Evolutionary conservation across 2,797 vertebrate genomes (phyloP).

Genomic region (Phrynocephalus vlangalii): DNA sequence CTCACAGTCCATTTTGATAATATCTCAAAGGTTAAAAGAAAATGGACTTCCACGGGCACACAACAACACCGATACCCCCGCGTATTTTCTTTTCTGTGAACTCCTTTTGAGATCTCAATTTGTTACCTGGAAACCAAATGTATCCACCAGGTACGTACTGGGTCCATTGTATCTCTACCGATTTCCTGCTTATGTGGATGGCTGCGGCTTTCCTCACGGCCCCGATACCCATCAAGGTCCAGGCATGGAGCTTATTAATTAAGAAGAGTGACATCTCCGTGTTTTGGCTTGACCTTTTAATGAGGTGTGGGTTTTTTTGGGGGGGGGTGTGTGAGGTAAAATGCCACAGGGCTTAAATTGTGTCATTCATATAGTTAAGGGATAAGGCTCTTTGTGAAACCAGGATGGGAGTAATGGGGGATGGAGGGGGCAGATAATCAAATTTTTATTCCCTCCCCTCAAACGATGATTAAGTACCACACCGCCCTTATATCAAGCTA

Average conservation of each 20-base stretch:
- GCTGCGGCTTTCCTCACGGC: background rate
- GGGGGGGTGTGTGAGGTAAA: conserved; percentile 34
- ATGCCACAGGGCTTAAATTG: conserved; percentile 46
- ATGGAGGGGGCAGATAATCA: conserved; percentile 14
- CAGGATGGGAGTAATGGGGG: conserved; percentile 56
- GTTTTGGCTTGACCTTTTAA: conserved; percentile 59
- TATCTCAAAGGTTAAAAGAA: conserved; percentile 55
- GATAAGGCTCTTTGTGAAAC: conserved; percentile 52
- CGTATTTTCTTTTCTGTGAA: conserved; percentile 35
- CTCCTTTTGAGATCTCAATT: conserved; percentile 60
- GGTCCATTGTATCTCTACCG: background rate
- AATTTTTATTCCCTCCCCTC: conserved; percentile 32
- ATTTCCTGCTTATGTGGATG: background rate
- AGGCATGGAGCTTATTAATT: conserved; percentile 38
- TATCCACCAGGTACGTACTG: background rate
- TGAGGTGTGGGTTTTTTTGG: conserved; percentile 3
- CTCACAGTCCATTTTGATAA: conserved; percentile 50
- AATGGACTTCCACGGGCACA: conserved; percentile 49
- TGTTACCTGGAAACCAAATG: conserved; percentile 63
- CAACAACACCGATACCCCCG: background rate
- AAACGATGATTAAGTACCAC: conserved; percentile 68
- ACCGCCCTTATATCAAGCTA: conserved; percentile 60
- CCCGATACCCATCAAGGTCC: background rate
- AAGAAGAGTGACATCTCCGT: conserved; percentile 49
- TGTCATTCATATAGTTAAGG: conserved; percentile 51